phyloP scores from a whole-genome alignment of 2,797 vertebrate species.

The Leucoraja ocellata region DNA sequence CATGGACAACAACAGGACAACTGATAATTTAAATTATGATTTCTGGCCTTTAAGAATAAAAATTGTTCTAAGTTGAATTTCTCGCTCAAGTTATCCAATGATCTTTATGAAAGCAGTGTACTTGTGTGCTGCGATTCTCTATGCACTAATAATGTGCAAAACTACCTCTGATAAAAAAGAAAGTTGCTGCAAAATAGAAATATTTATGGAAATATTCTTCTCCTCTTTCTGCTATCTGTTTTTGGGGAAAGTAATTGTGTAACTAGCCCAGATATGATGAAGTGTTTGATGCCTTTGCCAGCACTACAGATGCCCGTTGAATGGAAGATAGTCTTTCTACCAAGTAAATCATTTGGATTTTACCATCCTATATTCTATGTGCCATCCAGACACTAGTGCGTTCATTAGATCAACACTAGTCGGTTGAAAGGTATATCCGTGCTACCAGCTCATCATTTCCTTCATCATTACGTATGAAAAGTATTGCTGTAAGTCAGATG shows the following conservation, averaged over 20 bases:
- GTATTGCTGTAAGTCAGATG: background rate
- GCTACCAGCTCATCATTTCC: background rate
- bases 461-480: background rate
- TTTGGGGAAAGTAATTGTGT: background rate
- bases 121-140: no score
- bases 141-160: no score
- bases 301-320: background rate
- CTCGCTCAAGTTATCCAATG: background rate
- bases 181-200: no score
- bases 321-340: background rate
- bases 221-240: background rate
- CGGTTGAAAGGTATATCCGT: background rate
- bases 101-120: background rate
- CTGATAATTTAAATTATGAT: no score
- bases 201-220: background rate
- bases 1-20: no score
- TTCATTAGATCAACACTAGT: background rate
- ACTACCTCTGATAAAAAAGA: no score
- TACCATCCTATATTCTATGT: no score
- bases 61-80: no score
- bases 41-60: no score
- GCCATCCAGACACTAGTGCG: background rate
- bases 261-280: background rate
- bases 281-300: background rate
- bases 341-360: no score